These are phyloP conservation scores for Origma solitaria DNA, from an alignment of 2,113 vertebrate genomes.

Conservation along the genomic window DNA sequence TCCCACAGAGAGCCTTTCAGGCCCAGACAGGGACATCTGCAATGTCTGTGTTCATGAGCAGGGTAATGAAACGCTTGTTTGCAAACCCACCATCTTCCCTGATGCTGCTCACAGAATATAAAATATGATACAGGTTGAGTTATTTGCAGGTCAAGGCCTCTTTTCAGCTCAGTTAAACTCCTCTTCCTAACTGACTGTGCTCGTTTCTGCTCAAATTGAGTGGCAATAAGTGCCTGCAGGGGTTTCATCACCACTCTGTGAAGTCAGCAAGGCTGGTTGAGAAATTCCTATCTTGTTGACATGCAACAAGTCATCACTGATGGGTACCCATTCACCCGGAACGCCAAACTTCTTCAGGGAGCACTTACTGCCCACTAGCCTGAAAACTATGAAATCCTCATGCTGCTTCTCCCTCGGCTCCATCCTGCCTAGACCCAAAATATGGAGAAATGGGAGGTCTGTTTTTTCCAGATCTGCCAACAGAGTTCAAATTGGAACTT, in stretches of 20 bases:
- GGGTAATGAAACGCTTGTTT: neutral
- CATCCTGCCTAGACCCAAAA: constrained; percentile 57
- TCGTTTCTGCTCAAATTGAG: neutral
- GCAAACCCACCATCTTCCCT: neutral
- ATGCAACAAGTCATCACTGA: neutral
- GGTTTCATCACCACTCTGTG: neutral
- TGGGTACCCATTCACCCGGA: constrained; percentile 2
- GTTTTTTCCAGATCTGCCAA: neutral
- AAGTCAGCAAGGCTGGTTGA: neutral
- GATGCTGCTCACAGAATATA: neutral
- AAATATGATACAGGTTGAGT: neutral
- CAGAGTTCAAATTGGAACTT: neutral
- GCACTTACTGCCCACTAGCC: constrained; percentile 47
- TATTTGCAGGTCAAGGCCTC: neutral
- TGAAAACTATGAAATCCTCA: constrained; percentile 37
- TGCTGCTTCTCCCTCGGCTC: constrained; percentile 62
- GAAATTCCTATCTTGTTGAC: neutral
- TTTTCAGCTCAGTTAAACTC: neutral
- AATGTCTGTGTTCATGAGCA: neutral
- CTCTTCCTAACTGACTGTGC: neutral
- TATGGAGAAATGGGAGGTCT: neutral
- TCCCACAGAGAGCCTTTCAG: neutral
- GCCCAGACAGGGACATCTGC: neutral
- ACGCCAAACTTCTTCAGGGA: constrained; percentile 21
- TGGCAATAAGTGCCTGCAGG: neutral